Conservation (phyloP, 2,888 invertebrate species). For the Synergus laeviventris region DNA sequence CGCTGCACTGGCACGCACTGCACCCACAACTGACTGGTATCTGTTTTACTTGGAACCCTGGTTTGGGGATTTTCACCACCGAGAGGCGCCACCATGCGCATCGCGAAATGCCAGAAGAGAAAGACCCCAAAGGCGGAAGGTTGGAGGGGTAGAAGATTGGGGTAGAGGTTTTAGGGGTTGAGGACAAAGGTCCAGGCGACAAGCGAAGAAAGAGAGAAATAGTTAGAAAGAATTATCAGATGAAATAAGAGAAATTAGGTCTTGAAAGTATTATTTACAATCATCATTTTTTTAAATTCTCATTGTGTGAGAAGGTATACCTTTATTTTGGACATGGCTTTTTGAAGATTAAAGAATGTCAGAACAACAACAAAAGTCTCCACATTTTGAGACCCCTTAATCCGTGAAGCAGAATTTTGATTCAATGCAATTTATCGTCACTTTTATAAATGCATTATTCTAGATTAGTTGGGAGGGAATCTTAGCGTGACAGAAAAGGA, state of each 20-base stretch:
- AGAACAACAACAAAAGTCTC: no score
- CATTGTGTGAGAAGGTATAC: background rate
- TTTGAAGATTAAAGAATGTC: background rate
- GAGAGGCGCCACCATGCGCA: slow-evolving; percentile 62
- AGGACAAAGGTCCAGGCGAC: slow-evolving; percentile 35
- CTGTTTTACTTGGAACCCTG: slow-evolving; percentile 52
- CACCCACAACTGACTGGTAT: slow-evolving; percentile 68
- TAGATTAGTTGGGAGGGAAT: background rate
- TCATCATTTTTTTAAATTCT: background rate
- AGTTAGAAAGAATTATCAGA: slow-evolving; percentile 33
- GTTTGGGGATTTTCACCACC: slow-evolving; percentile 54
- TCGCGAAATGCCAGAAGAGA: slow-evolving; percentile 29
- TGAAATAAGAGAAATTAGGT: slow-evolving; percentile 15
- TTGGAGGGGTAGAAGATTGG: slow-evolving; percentile 16
- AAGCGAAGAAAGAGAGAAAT: slow-evolving; percentile 13
- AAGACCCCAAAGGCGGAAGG: slow-evolving; percentile 31
- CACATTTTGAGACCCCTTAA: no score
- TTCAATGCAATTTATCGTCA: background rate
- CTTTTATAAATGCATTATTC: background rate
- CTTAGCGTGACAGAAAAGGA: slow-evolving; percentile 42
- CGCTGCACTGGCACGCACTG: slow-evolving; percentile 74
- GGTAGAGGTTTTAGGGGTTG: background rate
- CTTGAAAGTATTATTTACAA: background rate
- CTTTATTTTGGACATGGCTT: background rate
- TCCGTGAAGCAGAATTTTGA: background rate